phyloP scores from a whole-genome alignment of 2,888 invertebrate genomes.

The Spisula subtruncata region DNA sequence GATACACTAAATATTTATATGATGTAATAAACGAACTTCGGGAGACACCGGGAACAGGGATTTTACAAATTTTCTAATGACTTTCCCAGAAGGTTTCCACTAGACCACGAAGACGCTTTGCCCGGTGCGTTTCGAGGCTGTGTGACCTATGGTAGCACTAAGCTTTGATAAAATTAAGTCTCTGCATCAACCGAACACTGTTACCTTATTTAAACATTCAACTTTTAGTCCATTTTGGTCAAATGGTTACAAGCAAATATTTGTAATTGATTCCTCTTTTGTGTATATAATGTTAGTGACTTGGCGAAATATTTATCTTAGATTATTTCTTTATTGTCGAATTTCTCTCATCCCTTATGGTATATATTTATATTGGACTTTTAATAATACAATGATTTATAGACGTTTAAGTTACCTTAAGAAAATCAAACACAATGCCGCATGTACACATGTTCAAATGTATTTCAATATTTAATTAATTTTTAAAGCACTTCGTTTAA shows the following conservation, averaged over 20 bases:
- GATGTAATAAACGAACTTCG: too few relatives aligned
- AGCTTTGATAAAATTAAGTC: background rate
- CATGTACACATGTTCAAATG: background rate
- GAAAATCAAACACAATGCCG: conserved; percentile 1
- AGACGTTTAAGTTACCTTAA: background rate
- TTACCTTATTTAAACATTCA: background rate
- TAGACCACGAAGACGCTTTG: too few relatives aligned
- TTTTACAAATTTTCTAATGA: too few relatives aligned
- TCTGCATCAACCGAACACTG: background rate
- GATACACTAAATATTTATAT: too few relatives aligned
- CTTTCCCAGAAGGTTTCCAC: too few relatives aligned
- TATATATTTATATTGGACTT: background rate
- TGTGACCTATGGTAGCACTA: too few relatives aligned
- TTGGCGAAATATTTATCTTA: background rate
- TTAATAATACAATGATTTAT: background rate
- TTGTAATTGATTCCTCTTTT: background rate
- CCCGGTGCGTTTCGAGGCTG: too few relatives aligned
- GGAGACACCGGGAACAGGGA: too few relatives aligned
- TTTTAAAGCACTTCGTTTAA: background rate
- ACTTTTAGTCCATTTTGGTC: background rate
- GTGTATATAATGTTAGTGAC: background rate
- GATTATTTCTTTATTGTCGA: background rate
- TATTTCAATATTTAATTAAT: conserved; percentile 3
- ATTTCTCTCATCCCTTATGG: background rate
- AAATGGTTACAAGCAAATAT: conserved; percentile 7